Conservation (phyloP, 2,888 invertebrate species). For the Carabus problematicus region DNA sequence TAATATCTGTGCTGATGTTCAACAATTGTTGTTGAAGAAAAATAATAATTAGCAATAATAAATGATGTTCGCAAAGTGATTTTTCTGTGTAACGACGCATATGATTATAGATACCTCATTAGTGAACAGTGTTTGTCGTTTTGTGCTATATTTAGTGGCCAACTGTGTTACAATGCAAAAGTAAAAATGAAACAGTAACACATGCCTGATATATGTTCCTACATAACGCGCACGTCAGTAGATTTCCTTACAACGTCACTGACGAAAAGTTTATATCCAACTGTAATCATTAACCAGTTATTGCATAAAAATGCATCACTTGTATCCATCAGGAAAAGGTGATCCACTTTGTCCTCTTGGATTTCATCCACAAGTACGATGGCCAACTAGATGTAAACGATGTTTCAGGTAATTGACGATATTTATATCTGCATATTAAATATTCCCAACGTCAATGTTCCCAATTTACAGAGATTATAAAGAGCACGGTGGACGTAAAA, state of each 20-base stretch:
- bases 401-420: slow-evolving; percentile 74
- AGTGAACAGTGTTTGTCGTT: slow-evolving; percentile 22
- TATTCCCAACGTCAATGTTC: too few relatives aligned
- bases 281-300: slow-evolving; percentile 14
- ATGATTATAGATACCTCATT: slow-evolving; percentile 21
- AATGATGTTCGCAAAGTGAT: too few relatives aligned
- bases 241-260: too few relatives aligned
- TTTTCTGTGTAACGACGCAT: not conserved
- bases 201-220: slow-evolving; percentile 25
- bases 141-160: slow-evolving; percentile 35
- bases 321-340: slow-evolving; percentile 80
- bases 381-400: slow-evolving; percentile 92
- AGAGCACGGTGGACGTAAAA: slow-evolving; percentile 81
- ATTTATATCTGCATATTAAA: too few relatives aligned
- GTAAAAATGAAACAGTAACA: slow-evolving; percentile 28
- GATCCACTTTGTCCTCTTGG: slow-evolving; percentile 91
- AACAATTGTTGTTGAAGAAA: too few relatives aligned
- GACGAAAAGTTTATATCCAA: not conserved
- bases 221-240: too few relatives aligned
- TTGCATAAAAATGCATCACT: slow-evolving; percentile 70
- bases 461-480: slow-evolving; percentile 76
- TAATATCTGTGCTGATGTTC: too few relatives aligned
- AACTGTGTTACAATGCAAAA: slow-evolving; percentile 30
- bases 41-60: too few relatives aligned
- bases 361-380: slow-evolving; percentile 92